Percentiles rank a stretch among this genome's conserved stretches.
phyloP scores from a whole-genome alignment of 1,140 invertebrate genomes.

The Oreohelix idahoensis region DNA sequence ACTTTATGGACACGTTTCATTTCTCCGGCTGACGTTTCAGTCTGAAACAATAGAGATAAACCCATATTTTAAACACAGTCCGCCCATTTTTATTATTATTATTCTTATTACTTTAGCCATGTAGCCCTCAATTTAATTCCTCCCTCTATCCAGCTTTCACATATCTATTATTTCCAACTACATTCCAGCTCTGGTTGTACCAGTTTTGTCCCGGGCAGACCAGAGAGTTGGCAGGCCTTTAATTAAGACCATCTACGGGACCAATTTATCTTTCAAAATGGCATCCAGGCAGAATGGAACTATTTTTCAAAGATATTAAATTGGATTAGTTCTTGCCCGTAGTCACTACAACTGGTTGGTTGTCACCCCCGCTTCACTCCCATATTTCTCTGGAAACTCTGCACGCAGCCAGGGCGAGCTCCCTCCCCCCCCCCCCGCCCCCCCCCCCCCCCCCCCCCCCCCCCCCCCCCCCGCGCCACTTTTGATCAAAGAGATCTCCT shows the following conservation, averaged over 20 bases:
- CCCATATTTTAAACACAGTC: background rate
- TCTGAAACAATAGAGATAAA: constrained; percentile 7
- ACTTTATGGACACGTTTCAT: background rate
- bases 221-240: too few relatives aligned
- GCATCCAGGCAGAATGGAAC: background rate
- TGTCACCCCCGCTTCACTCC: background rate
- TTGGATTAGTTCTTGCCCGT: background rate
- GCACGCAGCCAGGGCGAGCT: too few relatives aligned
- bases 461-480: background rate
- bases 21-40: background rate
- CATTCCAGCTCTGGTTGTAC: too few relatives aligned
- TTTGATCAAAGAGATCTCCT: background rate
- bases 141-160: background rate
- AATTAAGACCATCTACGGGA: background rate
- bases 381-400: too few relatives aligned
- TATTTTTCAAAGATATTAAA: constrained; percentile 19
- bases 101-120: background rate
- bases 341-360: background rate
- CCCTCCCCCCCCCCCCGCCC: too few relatives aligned
- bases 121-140: background rate
- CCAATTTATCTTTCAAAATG: constrained; percentile 5
- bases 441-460: too few relatives aligned
- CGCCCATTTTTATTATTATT: background rate
- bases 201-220: too few relatives aligned
- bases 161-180: too few relatives aligned